Evolutionary conservation across 2,797 vertebrate genomes (phyloP), one percentile per base, ranked within the genome.

Genomic region (Phylloscopus collybita): DNA sequence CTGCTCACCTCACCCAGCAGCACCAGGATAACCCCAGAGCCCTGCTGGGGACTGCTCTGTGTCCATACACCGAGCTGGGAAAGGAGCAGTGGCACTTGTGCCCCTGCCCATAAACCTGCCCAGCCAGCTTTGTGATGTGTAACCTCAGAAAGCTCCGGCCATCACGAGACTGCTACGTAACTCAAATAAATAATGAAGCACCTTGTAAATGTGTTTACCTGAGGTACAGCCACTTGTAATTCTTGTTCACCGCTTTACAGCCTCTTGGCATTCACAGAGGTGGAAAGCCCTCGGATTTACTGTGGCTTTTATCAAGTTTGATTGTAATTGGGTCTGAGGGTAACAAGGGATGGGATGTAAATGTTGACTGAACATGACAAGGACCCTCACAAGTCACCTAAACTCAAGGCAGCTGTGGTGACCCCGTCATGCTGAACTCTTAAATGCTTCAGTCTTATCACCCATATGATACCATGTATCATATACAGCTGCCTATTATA

Each of bases 41-140:
- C 70, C 29, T 44, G 2, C 5, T 8, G n/a, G 13, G 53, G n/a
- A 36, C 20, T 1, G 15, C 2, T 1, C 42, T 75, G 25, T 5
- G 5, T 2, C 1, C 19, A 1, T 0, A 4, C 5, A 2, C 0
- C 0, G 6, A 34, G 42, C 1, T 74, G 74, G 66, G 86, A 32
- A 78, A 30, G 0, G 14, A 80, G 82, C 75, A 1, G 0, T 32
- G 71, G 10, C 10, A 1, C 53, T 70, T 1, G 4, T 9, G 62
- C 0, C 61, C 3, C 80, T 89, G 54, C 73, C 69, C 19, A 6
- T 1, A n/a, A 57, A 67, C 30, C 23, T 25, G 5, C 3, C 4
- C 16, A 8, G 38, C 10, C 47, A 18, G 3, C 4, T 26, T 4
- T 10, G 45, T 20, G 73, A 29, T 0, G 2, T 30, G 75, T 2